Evolutionary conservation across 2,888 invertebrate species (phyloP), one percentile per base, ranked within the genome.

Genomic region (Thymelicus sylvestris): DNA sequence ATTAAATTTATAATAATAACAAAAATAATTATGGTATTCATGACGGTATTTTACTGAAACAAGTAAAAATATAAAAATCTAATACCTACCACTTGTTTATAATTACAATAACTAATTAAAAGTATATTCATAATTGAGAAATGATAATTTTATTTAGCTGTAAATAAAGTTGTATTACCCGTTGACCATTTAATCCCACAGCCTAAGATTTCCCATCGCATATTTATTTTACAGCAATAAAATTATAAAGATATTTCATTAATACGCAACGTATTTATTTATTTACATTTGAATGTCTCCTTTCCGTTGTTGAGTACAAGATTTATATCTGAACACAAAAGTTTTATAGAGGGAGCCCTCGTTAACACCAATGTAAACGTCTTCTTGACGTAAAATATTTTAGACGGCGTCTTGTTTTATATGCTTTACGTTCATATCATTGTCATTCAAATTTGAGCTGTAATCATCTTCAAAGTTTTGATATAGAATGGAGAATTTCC

Each of bases 351-450:
- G 83, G 86, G 83, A 79, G 81, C 79, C 78, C 88, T 93, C 92
- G 92, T 93, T 93, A 93, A 92, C 93, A 91, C 93, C 84, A 83
- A 81, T 90, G 92, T 93, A 87, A 91, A 90, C 79, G 90, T 89
- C 88, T 75, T 74, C 75, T 76, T 79, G 65, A 57, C 31, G 83
- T 91, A 86, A 91, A 88, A 92, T 92, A 89, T 89, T 82, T 85
- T 78, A 77, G 80, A 81, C 78, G 77, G 64, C 76, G 78, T 76
- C 78, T 75, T 74, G 74, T 78, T 80, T 80, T 89, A 85, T 91
- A 88, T 89, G 77, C 86, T 86, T 86, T 83, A 83, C 81, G 82
- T 76, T 78, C 76, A 68, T 75, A 76, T 80, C 80, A 86, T 91
- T 90, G 89, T 89, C 85, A 91, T 91, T 89, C 80, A 90, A 89